Evolutionary conservation across 2,888 invertebrate species (phyloP).

Genomic region (Barypeithes pellucidus): DNA sequence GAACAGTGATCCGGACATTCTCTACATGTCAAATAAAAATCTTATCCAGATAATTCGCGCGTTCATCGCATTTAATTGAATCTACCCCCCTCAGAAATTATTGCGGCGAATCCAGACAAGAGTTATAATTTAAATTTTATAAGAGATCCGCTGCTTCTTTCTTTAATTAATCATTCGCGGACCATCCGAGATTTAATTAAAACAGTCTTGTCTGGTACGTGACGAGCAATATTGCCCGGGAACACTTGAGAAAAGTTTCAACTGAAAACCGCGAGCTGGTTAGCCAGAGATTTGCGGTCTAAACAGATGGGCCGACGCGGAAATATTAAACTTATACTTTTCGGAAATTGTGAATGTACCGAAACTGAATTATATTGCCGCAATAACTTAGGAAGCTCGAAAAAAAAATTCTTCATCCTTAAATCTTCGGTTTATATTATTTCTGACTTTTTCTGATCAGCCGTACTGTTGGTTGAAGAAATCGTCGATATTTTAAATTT

Average conservation of each 20-base stretch:
- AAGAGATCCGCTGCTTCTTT: constrained; percentile 29
- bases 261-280: constrained; percentile 25
- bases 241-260: constrained; percentile 36
- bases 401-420: not conserved
- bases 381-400: not conserved
- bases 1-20: not conserved
- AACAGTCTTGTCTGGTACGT: constrained; percentile 46
- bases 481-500: no score
- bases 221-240: constrained; percentile 43
- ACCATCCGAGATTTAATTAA: constrained; percentile 49
- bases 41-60: constrained; percentile 4
- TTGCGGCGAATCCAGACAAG: constrained; percentile 20
- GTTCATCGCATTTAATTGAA: constrained; percentile 7
- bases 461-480: no score
- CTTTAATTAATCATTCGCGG: constrained; percentile 44
- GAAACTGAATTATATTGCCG: not conserved
- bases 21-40: constrained; percentile 7
- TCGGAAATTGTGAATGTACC: not conserved
- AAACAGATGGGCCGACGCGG: constrained; percentile 30
- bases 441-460: no score
- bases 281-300: constrained; percentile 31
- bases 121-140: constrained; percentile 43
- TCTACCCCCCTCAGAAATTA: constrained; percentile 13
- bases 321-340: constrained; percentile 13
- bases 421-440: no score